Evolutionary conservation across 1,140 invertebrate genomes (phyloP).

Genomic region (Venturia canescens): DNA sequence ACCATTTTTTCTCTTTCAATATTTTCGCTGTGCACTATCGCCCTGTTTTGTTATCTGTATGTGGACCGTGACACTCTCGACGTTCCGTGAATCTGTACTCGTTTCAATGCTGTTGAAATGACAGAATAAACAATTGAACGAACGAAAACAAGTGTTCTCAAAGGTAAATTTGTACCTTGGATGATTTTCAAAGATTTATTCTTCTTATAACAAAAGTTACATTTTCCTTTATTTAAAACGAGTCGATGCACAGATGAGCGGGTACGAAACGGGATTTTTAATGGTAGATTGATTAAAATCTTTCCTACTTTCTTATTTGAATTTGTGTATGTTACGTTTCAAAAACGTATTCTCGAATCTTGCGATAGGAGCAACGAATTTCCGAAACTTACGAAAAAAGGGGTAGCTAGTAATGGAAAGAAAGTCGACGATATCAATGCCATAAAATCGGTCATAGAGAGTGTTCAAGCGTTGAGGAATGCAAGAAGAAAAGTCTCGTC

Average conservation of each 20-base stretch:
- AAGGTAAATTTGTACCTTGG: neutral
- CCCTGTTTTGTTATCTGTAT: constrained; percentile 23
- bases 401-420: too few relatives aligned
- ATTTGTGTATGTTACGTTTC: neutral
- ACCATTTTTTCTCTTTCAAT: constrained; percentile 1
- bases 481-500: too few relatives aligned
- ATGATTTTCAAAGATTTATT: constrained; percentile 1
- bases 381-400: too few relatives aligned
- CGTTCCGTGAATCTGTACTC: constrained; percentile 47
- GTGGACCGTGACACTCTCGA: constrained; percentile 37
- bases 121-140: neutral
- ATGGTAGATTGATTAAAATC: too few relatives aligned
- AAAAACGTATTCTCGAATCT: neutral
- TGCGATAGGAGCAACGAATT: neutral
- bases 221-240: too few relatives aligned
- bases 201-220: neutral
- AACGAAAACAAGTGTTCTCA: neutral
- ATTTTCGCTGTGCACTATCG: neutral
- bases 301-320: too few relatives aligned
- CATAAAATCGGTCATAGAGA: too few relatives aligned
- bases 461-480: too few relatives aligned
- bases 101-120: neutral
- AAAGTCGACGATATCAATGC: too few relatives aligned
- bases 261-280: too few relatives aligned
- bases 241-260: too few relatives aligned